Evolutionary conservation across 1,140 invertebrate species (phyloP), one percentile per base, ranked within the genome.

Genomic region (Arctopsyche grandis): DNA sequence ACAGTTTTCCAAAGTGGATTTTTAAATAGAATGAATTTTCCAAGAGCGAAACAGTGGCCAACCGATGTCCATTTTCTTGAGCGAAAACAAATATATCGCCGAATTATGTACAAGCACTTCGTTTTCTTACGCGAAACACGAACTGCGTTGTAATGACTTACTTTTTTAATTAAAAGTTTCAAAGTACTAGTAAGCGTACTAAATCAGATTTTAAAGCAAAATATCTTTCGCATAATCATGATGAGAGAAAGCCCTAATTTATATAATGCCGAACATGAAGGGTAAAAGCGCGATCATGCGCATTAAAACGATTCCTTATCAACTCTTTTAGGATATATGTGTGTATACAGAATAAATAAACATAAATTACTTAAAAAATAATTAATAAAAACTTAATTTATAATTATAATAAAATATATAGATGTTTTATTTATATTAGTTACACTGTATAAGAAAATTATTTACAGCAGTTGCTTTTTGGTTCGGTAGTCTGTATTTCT

Each of bases 31-130:
- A 38, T 7, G 29, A 38, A 38, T 38, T 38, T 38, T 38, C 29
- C 29, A 38, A 7, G 29, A 7, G 29, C 29, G 29, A 38, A 4
- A 38, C 3, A 38, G 56, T 3, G 16, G 16, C 9, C 14, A 16
- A 19, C 29, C 29, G 7, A 38, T 38, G 29, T 38, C 29, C 29
- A 52, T 19, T 52, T 52, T n/a, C 48, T 9, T 3, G 19, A 9
- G 56, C 56, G 56, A 19, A 60, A 60, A 60, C 16, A 29, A 66
- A 66, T 66, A 26, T 26, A 22, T 66, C 63, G 12, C 26, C 63
- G 63, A 66, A 19, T 66, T 66, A 24, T 66, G 14, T 29, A 14
- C 19, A 66, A 66, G 24, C 22, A 26, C 19, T 5, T 26, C 22
- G 22, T 66, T 24, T 12, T 12, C 12, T 22, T 24, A 26, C 12